Percentiles rank a stretch among this genome's conserved stretches.
Evolutionary conservation across 1,140 invertebrate genomes (phyloP).

Genomic region (Lepidurus apus): DNA sequence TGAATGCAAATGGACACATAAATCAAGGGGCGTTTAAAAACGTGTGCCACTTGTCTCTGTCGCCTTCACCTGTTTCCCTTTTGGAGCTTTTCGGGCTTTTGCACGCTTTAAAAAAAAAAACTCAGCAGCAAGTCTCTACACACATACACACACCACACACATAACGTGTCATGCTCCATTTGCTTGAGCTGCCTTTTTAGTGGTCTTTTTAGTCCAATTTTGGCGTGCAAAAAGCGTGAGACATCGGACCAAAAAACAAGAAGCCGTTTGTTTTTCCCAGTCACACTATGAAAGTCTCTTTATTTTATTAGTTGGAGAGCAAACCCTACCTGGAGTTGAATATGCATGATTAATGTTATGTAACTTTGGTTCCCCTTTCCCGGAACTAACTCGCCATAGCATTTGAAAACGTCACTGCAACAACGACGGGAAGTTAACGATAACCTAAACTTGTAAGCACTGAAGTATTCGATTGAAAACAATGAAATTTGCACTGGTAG

Average conservation of each 20-base stretch:
- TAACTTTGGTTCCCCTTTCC: no score
- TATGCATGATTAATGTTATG: no score
- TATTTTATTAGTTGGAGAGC: no score
- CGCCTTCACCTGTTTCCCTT: conserved; percentile 9
- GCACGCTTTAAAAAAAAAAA: not conserved
- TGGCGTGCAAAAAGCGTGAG: not conserved
- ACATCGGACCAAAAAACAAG: not conserved
- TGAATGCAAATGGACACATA: conserved; percentile 2
- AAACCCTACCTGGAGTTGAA: no score
- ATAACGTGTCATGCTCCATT: not conserved
- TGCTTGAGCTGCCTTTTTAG: not conserved
- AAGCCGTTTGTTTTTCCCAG: no score
- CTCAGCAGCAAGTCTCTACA: not conserved
- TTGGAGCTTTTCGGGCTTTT: conserved; percentile 11
- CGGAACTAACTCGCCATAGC: no score
- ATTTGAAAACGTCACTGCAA: no score
- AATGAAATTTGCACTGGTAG: no score
- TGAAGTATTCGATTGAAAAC: no score
- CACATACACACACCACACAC: not conserved
- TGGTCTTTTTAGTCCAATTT: not conserved
- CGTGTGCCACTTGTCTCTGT: conserved; percentile 21
- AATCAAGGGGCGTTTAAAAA: conserved; percentile 22
- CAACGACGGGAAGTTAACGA: no score
- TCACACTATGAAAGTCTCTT: no score
- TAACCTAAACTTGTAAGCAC: no score